Evolutionary conservation across 1,140 invertebrate genomes (phyloP), one percentile per base, ranked within the genome.

Genomic region (Sarcophaga bullata): DNA sequence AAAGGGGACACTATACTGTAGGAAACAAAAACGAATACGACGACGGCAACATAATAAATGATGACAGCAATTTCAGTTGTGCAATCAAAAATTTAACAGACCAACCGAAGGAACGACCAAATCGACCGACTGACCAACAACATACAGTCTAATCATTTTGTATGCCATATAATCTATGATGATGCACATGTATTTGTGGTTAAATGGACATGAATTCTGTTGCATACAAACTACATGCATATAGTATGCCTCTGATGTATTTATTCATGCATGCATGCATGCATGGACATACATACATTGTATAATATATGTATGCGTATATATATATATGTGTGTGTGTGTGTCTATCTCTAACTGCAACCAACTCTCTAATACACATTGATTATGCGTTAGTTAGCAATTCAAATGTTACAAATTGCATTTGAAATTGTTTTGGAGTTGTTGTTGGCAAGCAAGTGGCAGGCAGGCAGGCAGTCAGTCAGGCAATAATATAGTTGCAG

Each of bases 321-420:
- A 4, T 37, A 4, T 54, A 54, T 10, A 5, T 54, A 54, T 54
- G 52, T 54, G 15, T 54, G 52, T 15, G 15, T 54, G 52, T 54
- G 52, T 54, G 68, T 72, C 11, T 58, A 58, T 75, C 73, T 75
- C 13, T 75, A n/a, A n/a, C n/a, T n/a, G n/a, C n/a, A n/a, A n/a
- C n/a, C n/a, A n/a, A n/a, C n/a, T n/a, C n/a, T 52, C 75, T 78
- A 78, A 78, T 78, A 78, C 48, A 50, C 75, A 78, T 78, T 78
- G 75, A 78, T 78, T 78, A 52, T 50, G 49, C 75, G 75, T 78
- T 78, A 78, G 75, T 78, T 78, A 78, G 75, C 75, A 78, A 78
- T 78, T 78, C 75, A 78, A 78, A 78, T 78, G 75, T 78, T 78
- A 50, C 75, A 78, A 78, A 78, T 78, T 78, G 75, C 75, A 78